Conservation (phyloP, 2,797 vertebrate genomes). For the Lophotriccus pileatus region DNA sequence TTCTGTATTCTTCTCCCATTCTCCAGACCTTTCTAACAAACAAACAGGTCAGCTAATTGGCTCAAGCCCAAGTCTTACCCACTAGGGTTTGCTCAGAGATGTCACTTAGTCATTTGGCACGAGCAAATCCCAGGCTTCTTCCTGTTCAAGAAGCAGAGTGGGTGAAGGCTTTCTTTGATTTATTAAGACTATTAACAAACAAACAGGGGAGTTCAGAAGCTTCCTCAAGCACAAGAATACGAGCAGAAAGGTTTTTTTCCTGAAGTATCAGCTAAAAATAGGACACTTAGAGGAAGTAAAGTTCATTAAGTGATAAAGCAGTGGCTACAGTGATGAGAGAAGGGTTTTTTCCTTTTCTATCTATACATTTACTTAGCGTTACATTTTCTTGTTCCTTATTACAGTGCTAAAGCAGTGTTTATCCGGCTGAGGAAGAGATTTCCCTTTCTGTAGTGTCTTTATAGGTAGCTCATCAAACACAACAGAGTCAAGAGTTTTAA, state of each 20-base stretch:
- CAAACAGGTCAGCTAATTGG: slow-evolving; percentile 49
- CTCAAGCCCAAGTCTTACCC: slow-evolving; percentile 15
- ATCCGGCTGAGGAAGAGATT: slow-evolving; percentile 24
- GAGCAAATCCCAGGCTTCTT: slow-evolving; percentile 48
- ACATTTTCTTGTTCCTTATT: slow-evolving; percentile 53
- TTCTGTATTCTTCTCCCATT: background rate
- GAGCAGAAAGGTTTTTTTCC: background rate
- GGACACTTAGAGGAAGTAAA: slow-evolving; percentile 47
- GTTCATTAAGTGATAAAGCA: slow-evolving; percentile 46
- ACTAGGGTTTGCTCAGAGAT: slow-evolving; percentile 42
- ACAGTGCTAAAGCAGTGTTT: slow-evolving; percentile 53
- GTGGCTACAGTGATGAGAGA: slow-evolving; percentile 25
- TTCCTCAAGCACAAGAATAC: slow-evolving; percentile 43
- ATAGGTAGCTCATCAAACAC: slow-evolving; percentile 36
- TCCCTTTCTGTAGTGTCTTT: slow-evolving; percentile 53
- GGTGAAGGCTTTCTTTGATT: slow-evolving; percentile 51
- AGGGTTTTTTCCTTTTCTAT: slow-evolving; percentile 37
- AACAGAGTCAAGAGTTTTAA: slow-evolving; percentile 42
- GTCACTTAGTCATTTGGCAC: slow-evolving; percentile 50
- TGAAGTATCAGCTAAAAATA: slow-evolving; percentile 52
- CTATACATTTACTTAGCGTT: slow-evolving; percentile 61
- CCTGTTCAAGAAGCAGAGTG: slow-evolving; percentile 4
- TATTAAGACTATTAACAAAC: slow-evolving; percentile 50
- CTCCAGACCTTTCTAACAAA: slow-evolving; percentile 25
- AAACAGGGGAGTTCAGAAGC: slow-evolving; percentile 44